Evolutionary conservation across 2,113 vertebrate genomes (phyloP), one percentile per base, ranked within the genome.

Genomic region (Etheostoma cragini): DNA sequence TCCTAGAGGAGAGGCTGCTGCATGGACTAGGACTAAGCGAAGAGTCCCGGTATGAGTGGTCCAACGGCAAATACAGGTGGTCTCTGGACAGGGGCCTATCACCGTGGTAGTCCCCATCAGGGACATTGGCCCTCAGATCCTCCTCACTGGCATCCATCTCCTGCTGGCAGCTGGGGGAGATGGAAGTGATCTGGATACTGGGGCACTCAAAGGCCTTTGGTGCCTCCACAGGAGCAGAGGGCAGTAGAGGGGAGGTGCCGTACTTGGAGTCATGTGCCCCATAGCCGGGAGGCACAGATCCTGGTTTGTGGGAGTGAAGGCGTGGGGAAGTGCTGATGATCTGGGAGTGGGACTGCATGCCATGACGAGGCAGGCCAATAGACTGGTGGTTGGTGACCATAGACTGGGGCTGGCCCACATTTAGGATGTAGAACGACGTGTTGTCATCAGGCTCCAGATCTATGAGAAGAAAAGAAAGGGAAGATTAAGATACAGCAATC

Each of bases 111-210:
- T 98, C 98, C 86, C 96, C 94, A 85, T 98, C 97, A 81, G 96
- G 94, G 79, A 97, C 96, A 74, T 97, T 97, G 81, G 95, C 92
- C 76, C 96, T 95, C 77, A 97, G 89, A 67, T 96, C 95, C 74
- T 96, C 95, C 88, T 97, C 96, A 64, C 24, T 96, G 85, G 93
- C 90, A 91, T 97, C 97, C 95, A 98, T 95, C 82, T 97, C 98
- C 93, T 98, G 98, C 88, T 98, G 98, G 95, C 98, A 99, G 87
- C 97, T 98, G 22, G 98, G 98, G 57, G 98, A 99, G 91, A 99
- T 99, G 5, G 98, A 99, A 78, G 98, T 99, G 89, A 99, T 99
- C 89, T 99, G 98, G 93, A 99, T 99, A 91, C 98, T 99, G 68
- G 98, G 98, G 84, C 98, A 99, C 87, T 98, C 97, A 72, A 99